Evolutionary conservation across 2,888 invertebrate genomes (phyloP).

Genomic region (Sepioteuthis lessoniana): DNA sequence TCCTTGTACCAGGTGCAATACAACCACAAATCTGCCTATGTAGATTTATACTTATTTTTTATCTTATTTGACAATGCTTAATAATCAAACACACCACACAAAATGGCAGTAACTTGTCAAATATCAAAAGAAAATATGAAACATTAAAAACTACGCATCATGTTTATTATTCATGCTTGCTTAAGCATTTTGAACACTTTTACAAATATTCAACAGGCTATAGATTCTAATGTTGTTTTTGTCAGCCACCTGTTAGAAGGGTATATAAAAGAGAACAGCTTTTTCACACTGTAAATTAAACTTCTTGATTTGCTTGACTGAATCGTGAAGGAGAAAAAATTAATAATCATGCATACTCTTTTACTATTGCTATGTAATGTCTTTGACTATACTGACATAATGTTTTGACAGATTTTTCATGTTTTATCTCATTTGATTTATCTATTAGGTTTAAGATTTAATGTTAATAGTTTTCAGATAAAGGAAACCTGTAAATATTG

Average conservation of each 20-base stretch:
- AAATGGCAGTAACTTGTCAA: background rate
- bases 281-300: background rate
- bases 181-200: constrained; percentile 6
- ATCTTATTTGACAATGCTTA: too few species aligned
- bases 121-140: constrained; percentile 20
- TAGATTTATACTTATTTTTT: too few species aligned
- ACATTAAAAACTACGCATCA: constrained; percentile 17
- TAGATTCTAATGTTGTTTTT: background rate
- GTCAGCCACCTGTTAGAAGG: background rate
- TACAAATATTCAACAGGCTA: background rate
- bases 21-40: too few species aligned
- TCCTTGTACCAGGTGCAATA: too few species aligned
- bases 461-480: too few species aligned
- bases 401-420: background rate
- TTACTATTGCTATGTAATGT: background rate
- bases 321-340: background rate
- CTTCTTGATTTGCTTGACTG: background rate
- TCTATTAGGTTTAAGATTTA: too few species aligned
- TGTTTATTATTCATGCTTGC: constrained; percentile 33
- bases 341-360: background rate
- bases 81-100: too few species aligned
- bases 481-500: too few species aligned
- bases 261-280: background rate
- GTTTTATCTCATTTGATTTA: too few species aligned
- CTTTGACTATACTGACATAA: background rate